A percentile compares a stretch with the other conserved stretches of the same genome.
Conservation (phyloP, 2,113 vertebrate genomes). For the Melanotaenia duboulayi region DNA sequence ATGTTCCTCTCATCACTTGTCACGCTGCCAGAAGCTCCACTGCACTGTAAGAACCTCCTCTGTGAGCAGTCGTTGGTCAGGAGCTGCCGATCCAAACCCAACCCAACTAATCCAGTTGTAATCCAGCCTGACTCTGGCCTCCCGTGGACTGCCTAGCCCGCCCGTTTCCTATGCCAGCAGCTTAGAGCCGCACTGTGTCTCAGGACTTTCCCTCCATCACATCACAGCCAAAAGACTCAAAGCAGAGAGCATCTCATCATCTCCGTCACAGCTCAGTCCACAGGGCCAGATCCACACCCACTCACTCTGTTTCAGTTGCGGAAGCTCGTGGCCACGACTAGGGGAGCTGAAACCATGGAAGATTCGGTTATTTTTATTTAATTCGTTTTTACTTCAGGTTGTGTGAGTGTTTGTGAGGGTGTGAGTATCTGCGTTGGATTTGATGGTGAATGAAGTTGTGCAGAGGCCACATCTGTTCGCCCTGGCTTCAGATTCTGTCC, state of each 20-base stretch:
- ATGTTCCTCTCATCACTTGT: conserved; percentile 62
- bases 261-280: conserved; percentile 68
- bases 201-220: conserved; percentile 82
- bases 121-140: conserved; percentile 86
- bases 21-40: conserved; percentile 81
- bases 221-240: conserved; percentile 78
- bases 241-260: conserved; percentile 68
- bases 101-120: conserved; percentile 74
- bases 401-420: conserved; percentile 35
- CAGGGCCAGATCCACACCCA: conserved; percentile 63
- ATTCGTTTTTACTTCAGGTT: conserved; percentile 36
- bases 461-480: conserved; percentile 51
- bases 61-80: conserved; percentile 78
- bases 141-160: conserved; percentile 81
- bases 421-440: conserved; percentile 43
- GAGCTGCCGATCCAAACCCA: conserved; percentile 73
- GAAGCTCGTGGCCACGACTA: conserved; percentile 40
- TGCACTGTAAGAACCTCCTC: conserved; percentile 84
- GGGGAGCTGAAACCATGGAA: conserved; percentile 32
- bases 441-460: conserved; percentile 18
- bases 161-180: conserved; percentile 84
- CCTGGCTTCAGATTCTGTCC: conserved; percentile 38
- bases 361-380: conserved; percentile 27
- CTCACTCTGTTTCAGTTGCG: conserved; percentile 47
- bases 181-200: conserved; percentile 86